Evolutionary conservation across 2,888 invertebrate species (phyloP).

Genomic region (Galeruca laticollis): DNA sequence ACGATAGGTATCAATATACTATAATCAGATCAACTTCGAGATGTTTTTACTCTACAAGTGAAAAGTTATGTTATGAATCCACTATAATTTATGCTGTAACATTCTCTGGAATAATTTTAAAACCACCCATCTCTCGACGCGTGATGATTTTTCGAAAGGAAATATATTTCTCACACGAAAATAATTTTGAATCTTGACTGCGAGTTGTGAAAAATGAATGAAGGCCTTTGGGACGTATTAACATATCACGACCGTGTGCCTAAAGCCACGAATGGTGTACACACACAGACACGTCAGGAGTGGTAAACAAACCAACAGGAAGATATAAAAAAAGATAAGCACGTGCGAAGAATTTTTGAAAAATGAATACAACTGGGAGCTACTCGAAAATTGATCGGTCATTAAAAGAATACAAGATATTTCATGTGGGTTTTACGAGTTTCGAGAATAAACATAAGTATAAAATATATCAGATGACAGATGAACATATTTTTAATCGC

Average conservation of each 20-base stretch:
- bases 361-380: constrained; percentile 11
- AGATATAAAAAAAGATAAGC: constrained; percentile 20
- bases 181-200: constrained; percentile 20
- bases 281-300: constrained; percentile 1
- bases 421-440: constrained; percentile 2
- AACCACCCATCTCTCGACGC: constrained; percentile 21
- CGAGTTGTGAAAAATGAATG: constrained; percentile 29
- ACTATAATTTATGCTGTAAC: constrained; percentile 3
- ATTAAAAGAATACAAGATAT: constrained; percentile 19
- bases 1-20: no score
- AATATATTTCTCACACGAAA: constrained; percentile 27
- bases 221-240: constrained; percentile 29
- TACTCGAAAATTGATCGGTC: constrained; percentile 14
- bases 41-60: neutral
- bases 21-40: no score
- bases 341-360: constrained; percentile 24
- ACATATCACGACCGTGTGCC: constrained; percentile 26
- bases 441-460: neutral
- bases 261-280: constrained; percentile 11
- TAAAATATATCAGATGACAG: neutral
- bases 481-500: neutral
- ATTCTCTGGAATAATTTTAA: constrained; percentile 9
- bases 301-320: constrained; percentile 18
- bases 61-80: neutral
- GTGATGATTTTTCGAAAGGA: constrained; percentile 29